Evolutionary conservation across 2,113 vertebrate species (phyloP).

Genomic region (Saccopteryx bilineata): DNA sequence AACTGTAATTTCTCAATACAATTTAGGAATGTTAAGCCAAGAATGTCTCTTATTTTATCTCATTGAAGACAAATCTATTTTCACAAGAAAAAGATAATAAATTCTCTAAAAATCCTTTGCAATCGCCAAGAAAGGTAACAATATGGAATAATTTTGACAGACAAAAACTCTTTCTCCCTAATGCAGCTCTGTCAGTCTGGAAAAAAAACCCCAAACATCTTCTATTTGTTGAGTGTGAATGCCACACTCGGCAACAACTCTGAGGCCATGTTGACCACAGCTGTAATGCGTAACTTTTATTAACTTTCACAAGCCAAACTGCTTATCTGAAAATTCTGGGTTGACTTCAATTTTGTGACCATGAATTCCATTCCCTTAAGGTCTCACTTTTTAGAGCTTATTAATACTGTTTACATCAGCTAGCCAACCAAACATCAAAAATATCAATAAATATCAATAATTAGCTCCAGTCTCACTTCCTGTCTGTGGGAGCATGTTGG

Average conservation of each 20-base stretch:
- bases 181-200: neutral
- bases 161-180: neutral
- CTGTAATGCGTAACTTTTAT: neutral
- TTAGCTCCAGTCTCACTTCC: conserved; percentile 1
- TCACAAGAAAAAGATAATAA: conserved; percentile 38
- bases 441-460: conserved; percentile 47
- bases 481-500: conserved; percentile 35
- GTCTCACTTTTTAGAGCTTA: conserved; percentile 53
- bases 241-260: accelerated
- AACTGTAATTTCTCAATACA: conserved; percentile 48
- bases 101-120: neutral
- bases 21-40: neutral
- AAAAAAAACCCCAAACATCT: neutral
- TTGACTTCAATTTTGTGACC: conserved; percentile 33
- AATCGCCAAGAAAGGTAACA: conserved; percentile 24
- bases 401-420: conserved; percentile 75
- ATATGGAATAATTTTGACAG: conserved; percentile 8
- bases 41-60: conserved; percentile 26
- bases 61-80: conserved; percentile 21
- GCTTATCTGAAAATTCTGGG: neutral
- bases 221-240: too few species aligned
- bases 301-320: neutral
- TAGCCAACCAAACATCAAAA: conserved; percentile 1
- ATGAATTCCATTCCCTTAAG: conserved; percentile 23
- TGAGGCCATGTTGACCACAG: neutral